These are phyloP conservation scores for Leptopilina clavipes DNA, from an alignment of 1,140 invertebrate species.

Conservation along the genomic window DNA sequence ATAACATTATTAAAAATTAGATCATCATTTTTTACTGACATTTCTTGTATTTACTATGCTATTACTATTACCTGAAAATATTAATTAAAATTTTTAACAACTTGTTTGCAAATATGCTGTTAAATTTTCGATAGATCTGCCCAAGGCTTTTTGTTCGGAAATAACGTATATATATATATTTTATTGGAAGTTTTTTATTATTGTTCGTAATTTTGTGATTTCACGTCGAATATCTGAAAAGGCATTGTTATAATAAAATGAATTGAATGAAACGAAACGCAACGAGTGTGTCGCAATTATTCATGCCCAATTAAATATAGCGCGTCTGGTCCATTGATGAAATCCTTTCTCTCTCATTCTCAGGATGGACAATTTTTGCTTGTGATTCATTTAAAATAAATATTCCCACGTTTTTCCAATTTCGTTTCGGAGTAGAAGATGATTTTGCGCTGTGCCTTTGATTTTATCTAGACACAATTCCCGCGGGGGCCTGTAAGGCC, in stretches of 20 bases:
- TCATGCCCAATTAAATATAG: slow-evolving; percentile 13
- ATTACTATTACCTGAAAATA: too few species aligned
- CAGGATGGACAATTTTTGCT: not conserved
- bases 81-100: too few species aligned
- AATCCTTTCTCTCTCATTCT: not conserved
- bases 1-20: too few species aligned
- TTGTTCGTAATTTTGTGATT: not conserved
- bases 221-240: not conserved
- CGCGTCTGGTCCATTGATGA: slow-evolving; percentile 23
- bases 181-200: not conserved
- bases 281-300: not conserved
- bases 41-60: too few species aligned
- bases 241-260: not conserved
- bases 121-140: too few species aligned
- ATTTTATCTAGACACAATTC: slow-evolving; percentile 10
- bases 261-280: not conserved
- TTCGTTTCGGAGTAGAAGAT: slow-evolving; percentile 13
- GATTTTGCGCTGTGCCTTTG: not conserved
- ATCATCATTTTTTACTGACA: too few species aligned
- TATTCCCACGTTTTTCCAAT: slow-evolving; percentile 14
- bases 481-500: slow-evolving; percentile 12
- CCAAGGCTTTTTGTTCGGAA: not conserved
- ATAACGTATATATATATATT: not conserved
- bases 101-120: too few species aligned
- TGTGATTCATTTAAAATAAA: not conserved